phyloP scores from a whole-genome alignment of 2,888 invertebrate genomes.

The Spilarctia lutea region DNA sequence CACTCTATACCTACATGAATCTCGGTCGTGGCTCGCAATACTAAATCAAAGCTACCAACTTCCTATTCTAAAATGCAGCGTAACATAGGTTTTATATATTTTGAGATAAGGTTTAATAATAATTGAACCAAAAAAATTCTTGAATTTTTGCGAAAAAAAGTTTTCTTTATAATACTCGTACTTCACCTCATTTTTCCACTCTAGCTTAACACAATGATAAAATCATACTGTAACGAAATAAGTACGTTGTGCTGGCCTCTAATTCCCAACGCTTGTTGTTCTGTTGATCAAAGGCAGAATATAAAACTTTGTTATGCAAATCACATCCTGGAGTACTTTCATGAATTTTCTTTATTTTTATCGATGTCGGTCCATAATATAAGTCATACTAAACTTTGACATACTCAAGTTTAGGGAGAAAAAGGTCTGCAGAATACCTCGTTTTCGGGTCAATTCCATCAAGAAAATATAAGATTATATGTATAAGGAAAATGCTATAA shows the following conservation, averaged over 20 bases:
- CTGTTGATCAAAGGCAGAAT: not conserved
- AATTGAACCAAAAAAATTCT: too few species aligned
- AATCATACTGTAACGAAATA: not conserved
- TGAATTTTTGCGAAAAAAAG: not conserved
- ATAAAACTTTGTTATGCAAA: conserved; percentile 2
- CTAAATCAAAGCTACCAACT: not conserved
- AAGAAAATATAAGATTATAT: conserved; percentile 20
- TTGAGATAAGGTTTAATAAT: too few species aligned
- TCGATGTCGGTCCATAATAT: not conserved
- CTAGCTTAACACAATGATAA: not conserved
- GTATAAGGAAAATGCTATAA: conserved; percentile 22
- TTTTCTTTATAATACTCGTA: not conserved
- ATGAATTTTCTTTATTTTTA: not conserved
- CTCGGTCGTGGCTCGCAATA: not conserved
- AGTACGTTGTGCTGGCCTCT: not conserved
- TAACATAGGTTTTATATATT: too few species aligned
- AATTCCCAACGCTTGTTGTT: not conserved
- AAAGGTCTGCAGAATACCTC: not conserved
- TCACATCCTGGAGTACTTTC: not conserved
- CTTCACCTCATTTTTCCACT: not conserved
- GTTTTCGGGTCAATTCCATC: conserved; percentile 17
- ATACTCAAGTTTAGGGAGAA: not conserved
- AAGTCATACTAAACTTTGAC: conserved; percentile 4
- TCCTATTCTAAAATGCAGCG: too few species aligned
- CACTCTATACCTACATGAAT: too few species aligned